Percentiles rank a stretch among this genome's conserved stretches.
These are phyloP conservation scores for Sericinus montela DNA, from an alignment of 2,888 invertebrate genomes.

Conservation along the genomic window DNA sequence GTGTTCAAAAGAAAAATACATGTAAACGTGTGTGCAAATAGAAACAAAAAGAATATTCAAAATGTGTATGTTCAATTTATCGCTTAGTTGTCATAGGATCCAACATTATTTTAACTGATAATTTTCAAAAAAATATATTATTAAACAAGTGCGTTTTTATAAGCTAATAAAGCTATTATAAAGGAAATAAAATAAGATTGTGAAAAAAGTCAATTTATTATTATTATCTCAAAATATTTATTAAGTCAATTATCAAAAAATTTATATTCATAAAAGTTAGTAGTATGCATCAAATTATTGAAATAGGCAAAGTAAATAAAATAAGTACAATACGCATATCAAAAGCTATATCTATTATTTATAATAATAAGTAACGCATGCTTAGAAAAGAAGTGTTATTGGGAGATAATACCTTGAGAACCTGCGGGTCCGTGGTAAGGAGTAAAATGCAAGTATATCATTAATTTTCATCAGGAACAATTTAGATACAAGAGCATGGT, in stretches of 20 bases:
- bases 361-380: slow-evolving; percentile 50
- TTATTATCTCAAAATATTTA: too few species aligned
- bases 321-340: slow-evolving; percentile 27
- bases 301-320: neutral
- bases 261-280: neutral
- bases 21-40: too few species aligned
- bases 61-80: too few species aligned
- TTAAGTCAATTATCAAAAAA: neutral
- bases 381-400: slow-evolving; percentile 73
- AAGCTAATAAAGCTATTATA: too few species aligned
- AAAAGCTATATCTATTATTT: slow-evolving; percentile 29
- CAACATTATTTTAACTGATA: too few species aligned
- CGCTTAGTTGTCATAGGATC: too few species aligned
- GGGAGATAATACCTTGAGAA: slow-evolving; percentile 80
- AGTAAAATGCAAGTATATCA: slow-evolving; percentile 74
- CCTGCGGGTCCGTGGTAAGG: slow-evolving; percentile 78
- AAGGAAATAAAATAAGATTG: too few species aligned
- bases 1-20: too few species aligned
- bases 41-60: too few species aligned
- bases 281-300: slow-evolving; percentile 30
- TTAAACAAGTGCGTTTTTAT: neutral
- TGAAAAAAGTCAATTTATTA: too few species aligned
- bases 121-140: neutral
- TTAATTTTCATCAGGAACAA: slow-evolving; percentile 60
- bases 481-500: slow-evolving; percentile 30